Conservation (phyloP, 2,888 invertebrate genomes). For the Neoscelio sp. region DNA sequence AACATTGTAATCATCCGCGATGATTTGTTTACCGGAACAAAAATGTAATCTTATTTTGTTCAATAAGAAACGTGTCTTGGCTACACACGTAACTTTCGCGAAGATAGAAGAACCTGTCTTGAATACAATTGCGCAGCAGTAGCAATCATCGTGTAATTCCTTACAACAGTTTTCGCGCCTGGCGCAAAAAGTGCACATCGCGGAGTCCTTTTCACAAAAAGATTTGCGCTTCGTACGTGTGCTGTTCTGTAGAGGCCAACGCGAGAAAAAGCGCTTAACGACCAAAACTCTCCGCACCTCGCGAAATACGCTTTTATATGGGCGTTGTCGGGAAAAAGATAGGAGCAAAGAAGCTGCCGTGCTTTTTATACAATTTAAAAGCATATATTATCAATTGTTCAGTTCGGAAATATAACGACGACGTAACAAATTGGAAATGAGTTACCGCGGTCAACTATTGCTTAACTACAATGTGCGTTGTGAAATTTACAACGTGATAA, state of each 20-base stretch:
- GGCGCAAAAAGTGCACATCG: slow-evolving; percentile 45
- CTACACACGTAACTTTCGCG: slow-evolving; percentile 39
- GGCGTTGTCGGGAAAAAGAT: slow-evolving; percentile 14
- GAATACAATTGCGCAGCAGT: slow-evolving; percentile 47
- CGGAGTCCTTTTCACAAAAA: slow-evolving; percentile 33
- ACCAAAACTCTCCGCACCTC: slow-evolving; percentile 44
- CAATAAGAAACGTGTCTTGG: slow-evolving; percentile 41
- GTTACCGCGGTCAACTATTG: too few species aligned
- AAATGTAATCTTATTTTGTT: slow-evolving; percentile 44
- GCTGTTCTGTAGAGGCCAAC: slow-evolving; percentile 3
- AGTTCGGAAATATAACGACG: neutral
- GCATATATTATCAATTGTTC: slow-evolving; percentile 23
- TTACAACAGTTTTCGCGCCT: slow-evolving; percentile 46
- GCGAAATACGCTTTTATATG: slow-evolving; percentile 39
- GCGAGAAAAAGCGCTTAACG: slow-evolving; percentile 56
- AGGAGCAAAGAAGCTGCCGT: slow-evolving; percentile 31
- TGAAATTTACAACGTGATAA: too few species aligned
- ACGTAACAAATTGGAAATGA: too few species aligned
- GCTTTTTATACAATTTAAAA: slow-evolving; percentile 46
- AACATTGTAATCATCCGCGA: slow-evolving; percentile 4
- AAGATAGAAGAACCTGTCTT: slow-evolving; percentile 43
- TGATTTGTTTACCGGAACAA: slow-evolving; percentile 49
- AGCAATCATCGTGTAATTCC: slow-evolving; percentile 57
- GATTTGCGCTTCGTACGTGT: slow-evolving; percentile 40
- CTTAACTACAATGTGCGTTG: too few species aligned